phyloP scores from a whole-genome alignment of 1,140 invertebrate genomes.

The Heliconius congener region DNA sequence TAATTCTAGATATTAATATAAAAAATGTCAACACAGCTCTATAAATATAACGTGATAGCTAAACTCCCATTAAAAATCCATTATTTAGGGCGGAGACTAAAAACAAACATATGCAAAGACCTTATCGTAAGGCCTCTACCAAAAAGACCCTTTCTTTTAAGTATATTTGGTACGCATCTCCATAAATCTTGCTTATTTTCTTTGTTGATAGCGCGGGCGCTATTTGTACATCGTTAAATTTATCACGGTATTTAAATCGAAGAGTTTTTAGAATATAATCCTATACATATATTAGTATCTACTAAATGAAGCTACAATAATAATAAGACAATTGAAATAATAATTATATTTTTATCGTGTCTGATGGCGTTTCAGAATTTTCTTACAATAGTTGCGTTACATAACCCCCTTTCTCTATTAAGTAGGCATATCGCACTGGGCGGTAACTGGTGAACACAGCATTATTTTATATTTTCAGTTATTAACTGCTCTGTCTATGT shows the following conservation, averaged over 20 bases:
- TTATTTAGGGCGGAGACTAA: background rate
- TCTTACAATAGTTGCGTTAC: too few relatives aligned
- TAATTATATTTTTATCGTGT: too few relatives aligned
- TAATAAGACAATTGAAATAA: too few relatives aligned
- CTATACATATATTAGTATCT: too few relatives aligned
- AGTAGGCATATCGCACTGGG: too few relatives aligned
- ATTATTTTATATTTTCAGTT: too few relatives aligned
- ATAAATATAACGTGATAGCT: background rate
- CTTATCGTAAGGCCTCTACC: background rate
- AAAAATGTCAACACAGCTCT: background rate
- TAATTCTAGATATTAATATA: background rate
- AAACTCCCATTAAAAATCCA: background rate
- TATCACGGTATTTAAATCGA: background rate
- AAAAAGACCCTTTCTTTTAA: conserved; percentile 2
- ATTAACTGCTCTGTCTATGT: too few relatives aligned
- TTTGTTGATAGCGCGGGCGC: background rate
- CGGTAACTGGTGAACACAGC: too few relatives aligned
- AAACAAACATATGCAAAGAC: background rate
- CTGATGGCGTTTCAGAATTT: too few relatives aligned
- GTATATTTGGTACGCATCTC: background rate
- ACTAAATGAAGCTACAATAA: too few relatives aligned
- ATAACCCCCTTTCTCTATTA: too few relatives aligned
- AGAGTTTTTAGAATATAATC: background rate
- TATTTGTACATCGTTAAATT: background rate
- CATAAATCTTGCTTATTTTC: conserved; percentile 13